A percentile compares a stretch with the other conserved stretches of the same genome.
Conservation (phyloP, 2,113 vertebrate species). For the Gambusia holbrooki region DNA sequence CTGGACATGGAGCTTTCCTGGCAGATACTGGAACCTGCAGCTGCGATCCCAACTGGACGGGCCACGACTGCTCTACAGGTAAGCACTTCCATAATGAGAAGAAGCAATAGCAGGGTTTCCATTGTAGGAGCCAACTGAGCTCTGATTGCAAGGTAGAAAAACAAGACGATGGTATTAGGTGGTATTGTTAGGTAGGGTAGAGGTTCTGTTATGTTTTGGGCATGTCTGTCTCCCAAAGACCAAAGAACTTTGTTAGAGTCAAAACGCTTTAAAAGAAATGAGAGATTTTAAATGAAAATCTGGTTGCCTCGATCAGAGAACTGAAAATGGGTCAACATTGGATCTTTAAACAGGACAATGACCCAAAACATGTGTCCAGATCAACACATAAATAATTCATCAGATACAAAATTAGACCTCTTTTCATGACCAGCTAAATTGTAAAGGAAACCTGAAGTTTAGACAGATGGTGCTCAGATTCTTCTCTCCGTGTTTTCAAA, state of each 20-base stretch:
- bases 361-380: too few relatives aligned
- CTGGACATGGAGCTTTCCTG: constrained; percentile 92
- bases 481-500: too few relatives aligned
- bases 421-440: too few relatives aligned
- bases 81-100: constrained; percentile 53
- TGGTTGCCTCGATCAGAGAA: too few relatives aligned
- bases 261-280: not conserved
- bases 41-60: constrained; percentile 96
- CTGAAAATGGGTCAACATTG: too few relatives aligned
- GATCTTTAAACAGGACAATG: too few relatives aligned
- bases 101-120: constrained; percentile 17
- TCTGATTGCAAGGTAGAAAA: constrained; percentile 11
- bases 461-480: not conserved
- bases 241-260: not conserved
- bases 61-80: constrained; percentile 95
- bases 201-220: too few relatives aligned
- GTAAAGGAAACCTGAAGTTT: not conserved
- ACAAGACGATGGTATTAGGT: not conserved
- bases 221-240: not conserved
- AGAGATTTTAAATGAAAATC: too few relatives aligned
- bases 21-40: constrained; percentile 89
- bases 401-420: too few relatives aligned
- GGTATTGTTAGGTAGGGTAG: too few relatives aligned
- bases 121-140: constrained; percentile 13
- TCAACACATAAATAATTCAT: too few relatives aligned